Evolutionary conservation across 2,797 vertebrate species (phyloP).

Genomic region (Hyperoplus lanceolatus): DNA sequence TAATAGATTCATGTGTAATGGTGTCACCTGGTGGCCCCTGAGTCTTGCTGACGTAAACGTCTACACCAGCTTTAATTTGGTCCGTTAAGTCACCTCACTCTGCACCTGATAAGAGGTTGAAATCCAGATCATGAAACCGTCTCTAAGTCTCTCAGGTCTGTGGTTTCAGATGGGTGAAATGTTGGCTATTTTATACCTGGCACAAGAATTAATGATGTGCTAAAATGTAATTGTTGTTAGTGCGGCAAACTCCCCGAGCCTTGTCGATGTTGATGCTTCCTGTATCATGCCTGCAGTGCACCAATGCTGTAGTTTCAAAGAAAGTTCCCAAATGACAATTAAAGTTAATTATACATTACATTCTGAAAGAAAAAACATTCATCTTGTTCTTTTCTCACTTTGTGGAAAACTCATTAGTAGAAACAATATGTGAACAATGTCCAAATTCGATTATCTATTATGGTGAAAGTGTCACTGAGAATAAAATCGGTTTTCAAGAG

Average conservation of each 20-base stretch:
- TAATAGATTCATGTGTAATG: conserved; percentile 44
- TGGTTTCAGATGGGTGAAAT: neutral
- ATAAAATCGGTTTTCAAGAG: neutral
- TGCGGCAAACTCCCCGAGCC: conserved; percentile 2
- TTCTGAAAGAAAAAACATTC: neutral
- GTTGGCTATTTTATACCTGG: neutral
- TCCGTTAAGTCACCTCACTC: neutral
- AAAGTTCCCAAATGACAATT: neutral
- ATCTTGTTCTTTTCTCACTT: neutral
- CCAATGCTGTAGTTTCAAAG: neutral
- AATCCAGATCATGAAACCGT: conserved; percentile 6
- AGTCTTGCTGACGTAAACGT: conserved; percentile 33
- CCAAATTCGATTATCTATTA: neutral
- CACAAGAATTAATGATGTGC: neutral
- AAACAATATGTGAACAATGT: neutral
- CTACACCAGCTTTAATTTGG: conserved; percentile 8
- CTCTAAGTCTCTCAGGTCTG: neutral
- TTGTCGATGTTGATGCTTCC: too few relatives aligned
- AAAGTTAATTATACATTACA: neutral
- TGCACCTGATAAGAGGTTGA: conserved; percentile 10
- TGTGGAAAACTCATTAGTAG: neutral
- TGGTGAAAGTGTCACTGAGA: neutral
- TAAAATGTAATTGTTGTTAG: neutral
- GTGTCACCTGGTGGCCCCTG: conserved; percentile 26
- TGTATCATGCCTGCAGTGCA: neutral